A percentile compares a stretch with the other conserved stretches of the same genome.
Evolutionary conservation across 2,113 vertebrate genomes (phyloP).

Genomic region (Leptosomus discolor): DNA sequence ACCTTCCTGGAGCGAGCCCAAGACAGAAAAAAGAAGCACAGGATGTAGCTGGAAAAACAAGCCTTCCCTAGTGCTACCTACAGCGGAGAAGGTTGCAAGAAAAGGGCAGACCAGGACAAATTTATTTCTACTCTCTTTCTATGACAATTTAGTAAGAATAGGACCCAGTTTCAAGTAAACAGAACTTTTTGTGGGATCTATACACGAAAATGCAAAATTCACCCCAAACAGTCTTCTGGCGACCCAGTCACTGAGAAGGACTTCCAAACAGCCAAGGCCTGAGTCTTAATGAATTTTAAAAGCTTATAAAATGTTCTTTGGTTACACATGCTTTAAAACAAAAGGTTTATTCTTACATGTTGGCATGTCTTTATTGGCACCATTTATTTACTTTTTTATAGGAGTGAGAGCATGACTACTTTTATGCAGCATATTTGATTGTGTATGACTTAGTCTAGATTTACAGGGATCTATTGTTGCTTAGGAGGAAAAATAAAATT

Average conservation of each 20-base stretch:
- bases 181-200: not conserved
- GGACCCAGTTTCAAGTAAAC: not conserved
- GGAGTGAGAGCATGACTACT: constrained; percentile 1
- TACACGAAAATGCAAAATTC: not conserved
- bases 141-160: not conserved
- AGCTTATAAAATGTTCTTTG: not conserved
- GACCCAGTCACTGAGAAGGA: not conserved
- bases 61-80: not conserved
- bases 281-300: not conserved
- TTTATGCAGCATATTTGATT: constrained; percentile 21
- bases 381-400: constrained; percentile 45
- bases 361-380: constrained; percentile 3
- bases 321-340: not conserved
- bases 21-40: not conserved
- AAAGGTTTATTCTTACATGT: constrained; percentile 42
- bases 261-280: not conserved
- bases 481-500: constrained; percentile 29
- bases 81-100: not conserved
- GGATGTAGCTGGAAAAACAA: not conserved
- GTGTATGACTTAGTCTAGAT: not conserved
- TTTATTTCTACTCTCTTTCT: not conserved
- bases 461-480: constrained; percentile 39
- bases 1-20: not conserved
- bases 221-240: not conserved
- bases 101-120: not conserved